phyloP scores from a whole-genome alignment of 1,140 invertebrate genomes.

The Drosophila ambigua region DNA sequence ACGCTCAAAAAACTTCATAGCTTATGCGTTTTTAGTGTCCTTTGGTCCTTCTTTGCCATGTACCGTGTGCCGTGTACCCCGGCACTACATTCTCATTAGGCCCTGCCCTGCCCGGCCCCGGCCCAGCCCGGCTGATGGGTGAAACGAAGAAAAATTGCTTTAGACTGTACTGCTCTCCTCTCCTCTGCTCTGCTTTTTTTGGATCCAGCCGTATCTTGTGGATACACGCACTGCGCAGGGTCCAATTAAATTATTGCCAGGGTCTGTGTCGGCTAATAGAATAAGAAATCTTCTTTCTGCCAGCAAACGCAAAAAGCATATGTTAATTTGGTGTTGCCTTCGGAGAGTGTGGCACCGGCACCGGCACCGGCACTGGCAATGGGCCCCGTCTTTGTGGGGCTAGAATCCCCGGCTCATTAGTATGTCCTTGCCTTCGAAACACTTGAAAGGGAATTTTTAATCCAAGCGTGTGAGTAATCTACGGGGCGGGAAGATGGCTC shows the following conservation, averaged over 20 bases:
- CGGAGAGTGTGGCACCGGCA: neutral
- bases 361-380: too few species aligned
- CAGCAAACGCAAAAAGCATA: slow-evolving; percentile 67
- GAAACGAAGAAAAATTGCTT: slow-evolving; percentile 70
- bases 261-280: slow-evolving; percentile 51
- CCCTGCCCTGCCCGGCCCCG: neutral
- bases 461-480: slow-evolving; percentile 61
- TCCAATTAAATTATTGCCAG: slow-evolving; percentile 78
- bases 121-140: too few species aligned
- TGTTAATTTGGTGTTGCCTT: slow-evolving; percentile 67
- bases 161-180: slow-evolving; percentile 46
- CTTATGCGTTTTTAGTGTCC: slow-evolving; percentile 62
- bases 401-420: slow-evolving; percentile 52
- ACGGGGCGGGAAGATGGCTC: slow-evolving; percentile 1
- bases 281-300: slow-evolving; percentile 62
- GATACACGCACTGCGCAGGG: slow-evolving; percentile 68
- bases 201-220: slow-evolving; percentile 40
- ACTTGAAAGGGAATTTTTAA: slow-evolving; percentile 76
- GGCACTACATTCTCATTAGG: slow-evolving; percentile 75
- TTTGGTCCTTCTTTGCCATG: slow-evolving; percentile 1
- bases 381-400: neutral
- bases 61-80: slow-evolving; percentile 3
- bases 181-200: neutral
- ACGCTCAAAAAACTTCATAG: slow-evolving; percentile 51
- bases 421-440: slow-evolving; percentile 31